A percentile compares a stretch with the other conserved stretches of the same genome.
phyloP scores from a whole-genome alignment of 2,888 invertebrate species.

The Drosophila rellima region DNA sequence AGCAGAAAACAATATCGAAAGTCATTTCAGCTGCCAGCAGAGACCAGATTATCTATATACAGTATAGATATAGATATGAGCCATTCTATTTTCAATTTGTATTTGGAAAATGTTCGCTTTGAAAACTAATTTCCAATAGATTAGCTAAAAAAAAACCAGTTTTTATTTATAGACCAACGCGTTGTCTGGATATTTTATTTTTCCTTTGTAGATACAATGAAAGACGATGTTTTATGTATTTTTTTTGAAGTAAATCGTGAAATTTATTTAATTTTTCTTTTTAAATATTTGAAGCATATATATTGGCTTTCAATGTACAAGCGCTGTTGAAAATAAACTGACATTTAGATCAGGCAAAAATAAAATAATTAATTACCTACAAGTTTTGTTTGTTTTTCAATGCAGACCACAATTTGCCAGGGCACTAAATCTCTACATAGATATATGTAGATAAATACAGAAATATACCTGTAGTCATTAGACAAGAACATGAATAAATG shows the following conservation, averaged over 20 bases:
- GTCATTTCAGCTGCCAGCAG: constrained; percentile 64
- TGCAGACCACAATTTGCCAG: constrained; percentile 40
- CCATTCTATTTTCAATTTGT: constrained; percentile 73
- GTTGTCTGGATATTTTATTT: constrained; percentile 45
- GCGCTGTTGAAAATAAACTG: constrained; percentile 63
- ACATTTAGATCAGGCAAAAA: constrained; percentile 61
- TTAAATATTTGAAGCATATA: constrained; percentile 37
- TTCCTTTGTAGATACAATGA: constrained; percentile 60
- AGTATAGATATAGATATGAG: constrained; percentile 17
- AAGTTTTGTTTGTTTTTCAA: constrained; percentile 56
- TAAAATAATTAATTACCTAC: constrained; percentile 74
- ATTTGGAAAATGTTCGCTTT: constrained; percentile 69
- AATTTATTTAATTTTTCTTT: constrained; percentile 67
- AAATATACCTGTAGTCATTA: constrained; percentile 45
- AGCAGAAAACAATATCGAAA: constrained; percentile 58
- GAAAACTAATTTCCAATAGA: constrained; percentile 78
- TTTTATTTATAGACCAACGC: constrained; percentile 65
- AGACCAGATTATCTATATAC: constrained; percentile 38
- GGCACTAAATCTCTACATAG: constrained; percentile 19
- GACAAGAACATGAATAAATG: constrained; percentile 68
- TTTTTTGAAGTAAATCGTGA: constrained; percentile 70
- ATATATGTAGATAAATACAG: constrained; percentile 8
- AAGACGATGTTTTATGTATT: constrained; percentile 59
- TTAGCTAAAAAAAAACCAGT: constrained; percentile 63
- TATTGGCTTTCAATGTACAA: constrained; percentile 58